Conservation (phyloP, 37 sponge, comb jelly and placozoan species). For the Eunapius fragilis region DNA sequence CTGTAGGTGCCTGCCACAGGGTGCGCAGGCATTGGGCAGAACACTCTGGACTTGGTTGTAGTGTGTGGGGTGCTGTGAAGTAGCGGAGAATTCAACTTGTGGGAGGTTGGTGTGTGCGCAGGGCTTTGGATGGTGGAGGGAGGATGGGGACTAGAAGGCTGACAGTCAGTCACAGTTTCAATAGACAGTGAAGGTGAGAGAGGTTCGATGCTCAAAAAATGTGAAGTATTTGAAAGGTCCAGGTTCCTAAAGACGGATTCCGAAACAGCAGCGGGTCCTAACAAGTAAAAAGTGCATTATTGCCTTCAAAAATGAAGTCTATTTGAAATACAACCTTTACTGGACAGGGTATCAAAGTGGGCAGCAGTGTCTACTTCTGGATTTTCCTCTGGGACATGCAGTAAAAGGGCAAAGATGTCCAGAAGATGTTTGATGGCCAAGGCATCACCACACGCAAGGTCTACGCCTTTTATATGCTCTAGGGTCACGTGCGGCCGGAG, state of each 20-base stretch:
- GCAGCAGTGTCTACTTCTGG: not conserved
- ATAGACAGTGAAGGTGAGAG: not conserved
- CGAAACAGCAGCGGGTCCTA: not conserved
- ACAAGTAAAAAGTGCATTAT: not conserved
- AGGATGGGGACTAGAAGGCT: not conserved
- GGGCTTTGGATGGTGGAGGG: not conserved
- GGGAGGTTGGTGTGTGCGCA: not conserved
- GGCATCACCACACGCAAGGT: not conserved
- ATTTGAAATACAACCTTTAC: not conserved
- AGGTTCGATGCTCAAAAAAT: not conserved
- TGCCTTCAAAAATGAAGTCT: not conserved
- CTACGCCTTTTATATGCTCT: not conserved
- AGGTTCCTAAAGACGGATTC: not conserved
- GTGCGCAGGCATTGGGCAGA: not conserved
- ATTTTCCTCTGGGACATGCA: not conserved
- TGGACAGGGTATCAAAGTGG: not conserved
- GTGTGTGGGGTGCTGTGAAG: slow-evolving; percentile 28
- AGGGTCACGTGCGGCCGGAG: not conserved
- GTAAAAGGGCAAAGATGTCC: not conserved
- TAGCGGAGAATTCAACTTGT: slow-evolving; percentile 17
- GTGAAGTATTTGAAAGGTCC: not conserved
- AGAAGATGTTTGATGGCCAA: not conserved
- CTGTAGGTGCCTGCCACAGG: not conserved
- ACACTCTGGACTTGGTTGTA: slow-evolving; percentile 24
- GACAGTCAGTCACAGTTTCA: not conserved